These are phyloP conservation scores for Sylvicapra grimmia DNA, from an alignment of 2,113 vertebrate species.

Conservation along the genomic window DNA sequence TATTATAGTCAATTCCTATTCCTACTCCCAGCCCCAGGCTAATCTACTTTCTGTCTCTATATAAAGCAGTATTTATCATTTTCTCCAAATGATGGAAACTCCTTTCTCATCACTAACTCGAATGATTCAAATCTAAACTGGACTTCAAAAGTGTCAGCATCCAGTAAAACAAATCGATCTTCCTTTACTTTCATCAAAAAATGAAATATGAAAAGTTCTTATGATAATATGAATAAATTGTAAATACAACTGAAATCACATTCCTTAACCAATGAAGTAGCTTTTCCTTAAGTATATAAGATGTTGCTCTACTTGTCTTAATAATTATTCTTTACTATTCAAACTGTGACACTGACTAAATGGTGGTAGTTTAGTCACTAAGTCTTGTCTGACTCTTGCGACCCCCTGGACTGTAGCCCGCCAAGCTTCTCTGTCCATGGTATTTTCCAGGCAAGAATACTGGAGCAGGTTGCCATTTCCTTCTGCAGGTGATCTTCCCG, in stretches of 20 bases:
- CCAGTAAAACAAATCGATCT: neutral
- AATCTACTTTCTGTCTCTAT: neutral
- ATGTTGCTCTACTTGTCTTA: conserved; percentile 9
- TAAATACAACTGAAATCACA: conserved; percentile 6
- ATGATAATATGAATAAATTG: neutral
- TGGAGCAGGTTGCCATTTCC: neutral
- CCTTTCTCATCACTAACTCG: conserved; percentile 25
- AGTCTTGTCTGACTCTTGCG: neutral
- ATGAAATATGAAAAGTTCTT: neutral
- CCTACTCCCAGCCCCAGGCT: neutral
- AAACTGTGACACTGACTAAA: neutral
- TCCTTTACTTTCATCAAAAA: neutral
- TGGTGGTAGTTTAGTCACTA: neutral
- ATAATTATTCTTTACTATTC: conserved; percentile 15
- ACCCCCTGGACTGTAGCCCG: neutral
- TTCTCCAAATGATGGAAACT: conserved; percentile 1
- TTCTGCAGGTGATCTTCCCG: neutral
- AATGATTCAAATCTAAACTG: conserved; percentile 39
- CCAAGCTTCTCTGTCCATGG: neutral
- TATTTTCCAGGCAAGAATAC: neutral
- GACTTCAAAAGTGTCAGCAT: conserved; percentile 20
- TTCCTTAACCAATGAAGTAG: neutral
- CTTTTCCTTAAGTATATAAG: neutral
- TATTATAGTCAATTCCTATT: neutral
- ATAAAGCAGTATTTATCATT: conserved; percentile 22